Evolutionary conservation across 2,113 vertebrate species (phyloP), one percentile per base, ranked within the genome.

Genomic region (Perognathus longimembris): DNA sequence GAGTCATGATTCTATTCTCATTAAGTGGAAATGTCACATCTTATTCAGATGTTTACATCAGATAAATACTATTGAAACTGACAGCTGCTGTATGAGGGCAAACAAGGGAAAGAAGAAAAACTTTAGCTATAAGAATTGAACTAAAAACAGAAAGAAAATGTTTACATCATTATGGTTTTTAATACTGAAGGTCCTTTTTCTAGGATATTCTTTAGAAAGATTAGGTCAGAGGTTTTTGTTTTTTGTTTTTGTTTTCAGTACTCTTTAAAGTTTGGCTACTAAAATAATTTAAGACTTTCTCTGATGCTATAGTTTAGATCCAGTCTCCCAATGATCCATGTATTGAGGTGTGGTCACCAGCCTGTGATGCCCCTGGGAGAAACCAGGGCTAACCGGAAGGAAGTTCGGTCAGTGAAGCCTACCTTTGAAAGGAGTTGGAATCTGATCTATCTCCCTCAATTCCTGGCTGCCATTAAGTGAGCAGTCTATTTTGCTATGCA

Each of bases 371-470:
- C 54, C 14, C 0, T 20, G 28, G 6, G 6, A 76, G 45, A 14
- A 42, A 15, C 4, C 26, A 1, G 15, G 0, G 11, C 14, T 6
- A 59, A 6, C 1, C 2, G 1, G 24, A 20, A 32, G 36, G 21
- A 67, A 67, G 22, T 28, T 34, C 4, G 61, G 6, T 42, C 45
- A 34, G 40, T 11, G 42, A 1, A 10, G 22, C 6, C 20, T 12
- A 17, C 1, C 21, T 28, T 38, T 36, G 26, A 32, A 74, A 2
- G 5, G 15, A 5, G 3, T 15, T 26, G 34, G 11, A 45, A 15
- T 11, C 15, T 14, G 20, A 14, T 54, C 45, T 59, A 14, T 20
- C 73, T 66, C 70, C 20, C 5, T 67, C 36, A 64, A 12, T 57
- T 75, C 22, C 10, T 42, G 63, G 24, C 2, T 75, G 8, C 20